Base-by-base conservation (phyloP, 2,888 invertebrate genomes). In the Linnaemya vulpina region DNA sequence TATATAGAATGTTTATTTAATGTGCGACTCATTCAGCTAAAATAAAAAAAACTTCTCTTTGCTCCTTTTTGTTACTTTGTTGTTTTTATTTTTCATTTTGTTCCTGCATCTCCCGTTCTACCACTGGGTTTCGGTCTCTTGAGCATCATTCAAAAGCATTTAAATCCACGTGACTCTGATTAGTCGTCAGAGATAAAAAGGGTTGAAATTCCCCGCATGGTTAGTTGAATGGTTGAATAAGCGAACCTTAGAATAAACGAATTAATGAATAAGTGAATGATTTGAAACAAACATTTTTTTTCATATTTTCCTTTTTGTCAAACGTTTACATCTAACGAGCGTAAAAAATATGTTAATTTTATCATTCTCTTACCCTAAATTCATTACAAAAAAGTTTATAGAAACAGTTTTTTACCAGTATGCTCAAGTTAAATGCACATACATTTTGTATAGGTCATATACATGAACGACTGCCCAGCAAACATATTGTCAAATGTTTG, bases 111-210 rank as follows among this genome's bases (percentile, higher is more conserved):
- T 63, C 15, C 22, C 15, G 17, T 70, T 25, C 62, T 10, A 17
- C 51, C 51, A 9, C 40, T 38, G 40, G 22, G 38, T 25, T 68
- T 77, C 15, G 38, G 85, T 85, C 74, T 81, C 74, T 51, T 22
- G 81, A 78, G 74, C 70, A 82, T 78, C 70, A 85, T 85, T 82
- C 38, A 75, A 82, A 84, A 79, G 76, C 81, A 84, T 87, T 87
- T 85, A 85, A 84, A 83, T 87, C 62, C 87, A 87, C 87, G 85
- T 87, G 83, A 87, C 81, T 87, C 83, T 84, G 85, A 85, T 87
- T 83, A 87, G 85, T 85, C 78, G 70, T 81, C 51, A 63, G 51
- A 81, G 81, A 85, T 83, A 87, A 79, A 87, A 87, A 87, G 87
- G 87, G 87, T 87, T 87, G 85, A 78, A 83, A 81, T 70, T 83